phyloP scores from a whole-genome alignment of 1,140 invertebrate genomes.

The Apolygus lucorum region DNA sequence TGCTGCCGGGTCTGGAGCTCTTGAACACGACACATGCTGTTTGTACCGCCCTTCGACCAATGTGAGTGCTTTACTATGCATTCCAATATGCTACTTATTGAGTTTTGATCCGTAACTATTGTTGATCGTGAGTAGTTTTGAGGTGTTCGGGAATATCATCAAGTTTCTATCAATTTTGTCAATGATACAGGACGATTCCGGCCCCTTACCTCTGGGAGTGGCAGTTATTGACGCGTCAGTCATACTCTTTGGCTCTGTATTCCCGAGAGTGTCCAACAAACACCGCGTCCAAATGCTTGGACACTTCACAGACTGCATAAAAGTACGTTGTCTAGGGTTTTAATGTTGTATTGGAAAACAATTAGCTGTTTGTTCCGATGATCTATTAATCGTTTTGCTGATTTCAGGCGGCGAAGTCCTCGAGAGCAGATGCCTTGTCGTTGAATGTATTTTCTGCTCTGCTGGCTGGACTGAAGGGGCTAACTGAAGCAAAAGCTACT shows the following conservation, averaged over 20 bases:
- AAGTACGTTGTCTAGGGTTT: slow-evolving; percentile 45
- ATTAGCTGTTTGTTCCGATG: slow-evolving; percentile 38
- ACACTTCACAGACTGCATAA: slow-evolving; percentile 91
- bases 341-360: too few species aligned
- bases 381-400: too few species aligned
- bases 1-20: slow-evolving; percentile 85
- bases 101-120: too few species aligned
- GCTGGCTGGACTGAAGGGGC: slow-evolving; percentile 75
- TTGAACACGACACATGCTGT: slow-evolving; percentile 91
- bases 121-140: too few species aligned
- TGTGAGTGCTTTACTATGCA: not conserved
- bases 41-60: slow-evolving; percentile 58
- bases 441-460: slow-evolving; percentile 95
- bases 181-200: slow-evolving; percentile 48
- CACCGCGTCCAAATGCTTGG: slow-evolving; percentile 93
- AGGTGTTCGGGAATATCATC: too few species aligned
- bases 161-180: slow-evolving; percentile 32
- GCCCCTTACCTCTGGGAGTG: slow-evolving; percentile 89
- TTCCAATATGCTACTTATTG: too few species aligned
- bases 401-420: slow-evolving; percentile 61
- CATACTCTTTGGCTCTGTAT: slow-evolving; percentile 84
- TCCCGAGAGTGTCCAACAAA: slow-evolving; percentile 88
- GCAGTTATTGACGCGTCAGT: slow-evolving; percentile 94
- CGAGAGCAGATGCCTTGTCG: slow-evolving; percentile 87
- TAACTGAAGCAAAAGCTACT: slow-evolving; percentile 77